These are phyloP conservation scores for Hypanus sabinus DNA, from an alignment of 2,113 vertebrate species.

Conservation along the genomic window DNA sequence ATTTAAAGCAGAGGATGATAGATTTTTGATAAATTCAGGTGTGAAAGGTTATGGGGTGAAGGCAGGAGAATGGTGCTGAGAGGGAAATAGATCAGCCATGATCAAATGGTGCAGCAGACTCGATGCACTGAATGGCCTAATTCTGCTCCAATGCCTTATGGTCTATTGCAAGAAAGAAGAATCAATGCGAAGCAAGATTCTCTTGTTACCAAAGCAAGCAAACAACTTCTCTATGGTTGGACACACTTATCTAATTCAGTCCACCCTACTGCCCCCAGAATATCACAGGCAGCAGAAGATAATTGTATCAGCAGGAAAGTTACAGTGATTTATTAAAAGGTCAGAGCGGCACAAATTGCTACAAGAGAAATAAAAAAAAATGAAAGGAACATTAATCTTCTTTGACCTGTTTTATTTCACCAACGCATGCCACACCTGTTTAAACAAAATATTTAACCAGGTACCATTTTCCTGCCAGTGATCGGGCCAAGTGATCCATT, in stretches of 20 bases:
- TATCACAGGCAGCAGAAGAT: neutral
- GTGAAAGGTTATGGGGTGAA: too few species aligned
- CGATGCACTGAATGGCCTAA: too few species aligned
- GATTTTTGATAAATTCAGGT: too few species aligned
- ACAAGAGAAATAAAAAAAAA: neutral
- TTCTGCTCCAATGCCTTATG: too few species aligned
- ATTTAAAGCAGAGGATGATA: too few species aligned
- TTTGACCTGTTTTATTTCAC: neutral
- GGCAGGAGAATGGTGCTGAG: too few species aligned
- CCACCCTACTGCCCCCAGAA: neutral
- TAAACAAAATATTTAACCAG: constrained; percentile 26
- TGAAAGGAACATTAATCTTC: neutral
- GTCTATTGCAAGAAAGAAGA: neutral
- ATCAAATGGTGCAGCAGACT: too few species aligned
- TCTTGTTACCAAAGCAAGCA: neutral
- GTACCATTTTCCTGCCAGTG: neutral
- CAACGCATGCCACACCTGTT: neutral
- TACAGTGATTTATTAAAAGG: neutral
- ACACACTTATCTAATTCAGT: neutral
- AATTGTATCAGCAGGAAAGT: neutral
- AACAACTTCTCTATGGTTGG: neutral
- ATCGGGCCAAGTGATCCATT: neutral
- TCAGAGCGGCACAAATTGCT: neutral
- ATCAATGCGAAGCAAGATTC: neutral
- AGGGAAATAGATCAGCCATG: too few species aligned